Conservation (phyloP, 2,888 invertebrate species). For the Apamea crenata region DNA sequence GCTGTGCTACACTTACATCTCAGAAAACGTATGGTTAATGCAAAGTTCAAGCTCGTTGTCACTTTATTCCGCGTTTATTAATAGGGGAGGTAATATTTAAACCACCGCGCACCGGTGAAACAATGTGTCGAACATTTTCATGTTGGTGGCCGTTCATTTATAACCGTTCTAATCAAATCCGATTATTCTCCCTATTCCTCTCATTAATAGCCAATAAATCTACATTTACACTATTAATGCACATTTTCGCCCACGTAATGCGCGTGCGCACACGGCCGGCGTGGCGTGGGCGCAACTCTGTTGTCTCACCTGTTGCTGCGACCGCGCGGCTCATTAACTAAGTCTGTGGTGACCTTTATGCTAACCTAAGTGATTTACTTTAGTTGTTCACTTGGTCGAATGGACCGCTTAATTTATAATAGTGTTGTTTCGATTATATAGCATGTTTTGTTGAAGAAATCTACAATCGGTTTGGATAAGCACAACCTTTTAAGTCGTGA, state of each 20-base stretch:
- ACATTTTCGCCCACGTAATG: slow-evolving; percentile 7
- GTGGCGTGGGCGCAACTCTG: slow-evolving; percentile 7
- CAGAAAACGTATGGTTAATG: background rate
- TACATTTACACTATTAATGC: slow-evolving; percentile 11
- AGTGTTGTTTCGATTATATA: slow-evolving; percentile 5
- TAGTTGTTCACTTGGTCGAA: background rate
- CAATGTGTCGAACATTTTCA: background rate
- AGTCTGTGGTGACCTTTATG: slow-evolving; percentile 28
- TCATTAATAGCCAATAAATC: slow-evolving; percentile 31
- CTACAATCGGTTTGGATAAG: background rate
- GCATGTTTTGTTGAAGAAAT: background rate
- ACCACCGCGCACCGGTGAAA: background rate
- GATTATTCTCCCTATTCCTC: background rate
- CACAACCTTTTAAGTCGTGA: slow-evolving; percentile 10
- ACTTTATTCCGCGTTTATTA: background rate
- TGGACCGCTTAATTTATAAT: slow-evolving; percentile 8
- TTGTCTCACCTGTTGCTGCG: slow-evolving; percentile 15
- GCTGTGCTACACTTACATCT: background rate
- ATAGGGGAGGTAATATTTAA: background rate
- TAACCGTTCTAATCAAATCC: background rate
- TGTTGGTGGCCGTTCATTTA: background rate
- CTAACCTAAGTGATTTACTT: slow-evolving; percentile 12
- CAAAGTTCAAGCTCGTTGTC: background rate
- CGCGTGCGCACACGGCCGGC: slow-evolving; percentile 27
- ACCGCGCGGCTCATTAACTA: slow-evolving; percentile 14